A percentile compares a stretch with the other conserved stretches of the same genome.
phyloP scores from a whole-genome alignment of 2,797 vertebrate species.

The Bradypodion ventrale region DNA sequence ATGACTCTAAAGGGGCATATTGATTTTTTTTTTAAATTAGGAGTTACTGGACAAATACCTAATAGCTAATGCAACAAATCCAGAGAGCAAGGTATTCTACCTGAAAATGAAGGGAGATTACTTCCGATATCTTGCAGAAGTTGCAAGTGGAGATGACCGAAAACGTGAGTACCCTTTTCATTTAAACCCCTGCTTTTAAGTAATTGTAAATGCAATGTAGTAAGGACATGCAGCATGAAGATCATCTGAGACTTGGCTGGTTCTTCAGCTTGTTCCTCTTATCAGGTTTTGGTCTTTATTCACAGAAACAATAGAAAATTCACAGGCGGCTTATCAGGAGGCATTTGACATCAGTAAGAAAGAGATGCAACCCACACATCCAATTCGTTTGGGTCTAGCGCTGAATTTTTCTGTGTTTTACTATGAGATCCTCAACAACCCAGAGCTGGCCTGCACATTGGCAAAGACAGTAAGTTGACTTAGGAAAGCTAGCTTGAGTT shows the following conservation, averaged over 20 bases:
- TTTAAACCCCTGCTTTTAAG: not conserved
- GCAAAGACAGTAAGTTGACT: constrained; percentile 85
- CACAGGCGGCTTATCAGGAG: constrained; percentile 87
- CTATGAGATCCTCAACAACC: constrained; percentile 96
- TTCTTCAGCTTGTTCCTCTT: not conserved
- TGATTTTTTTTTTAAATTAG: constrained; percentile 71
- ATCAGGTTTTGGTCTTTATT: not conserved
- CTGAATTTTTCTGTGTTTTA: constrained; percentile 98
- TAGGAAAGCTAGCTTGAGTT: not conserved
- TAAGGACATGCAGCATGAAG: not conserved
- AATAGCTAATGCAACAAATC: constrained; percentile 84
- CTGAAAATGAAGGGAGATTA: constrained; percentile 99
- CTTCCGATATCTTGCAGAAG: constrained; percentile 96
- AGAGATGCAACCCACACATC: constrained; percentile 92
- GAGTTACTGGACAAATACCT: constrained; percentile 87
- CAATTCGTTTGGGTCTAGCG: constrained; percentile 94
- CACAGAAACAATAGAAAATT: constrained; percentile 87
- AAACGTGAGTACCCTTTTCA: constrained; percentile 75
- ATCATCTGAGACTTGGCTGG: too few species aligned
- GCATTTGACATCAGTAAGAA: constrained; percentile 89
- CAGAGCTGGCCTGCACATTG: constrained; percentile 89
- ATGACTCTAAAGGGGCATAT: not conserved
- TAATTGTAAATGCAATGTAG: not conserved
- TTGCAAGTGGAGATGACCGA: constrained; percentile 85
- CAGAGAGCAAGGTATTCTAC: constrained; percentile 97